A percentile compares a stretch with the other conserved stretches of the same genome.
These are phyloP conservation scores for Drosophila bocqueti DNA, from an alignment of 1,140 invertebrate genomes.

Conservation along the genomic window DNA sequence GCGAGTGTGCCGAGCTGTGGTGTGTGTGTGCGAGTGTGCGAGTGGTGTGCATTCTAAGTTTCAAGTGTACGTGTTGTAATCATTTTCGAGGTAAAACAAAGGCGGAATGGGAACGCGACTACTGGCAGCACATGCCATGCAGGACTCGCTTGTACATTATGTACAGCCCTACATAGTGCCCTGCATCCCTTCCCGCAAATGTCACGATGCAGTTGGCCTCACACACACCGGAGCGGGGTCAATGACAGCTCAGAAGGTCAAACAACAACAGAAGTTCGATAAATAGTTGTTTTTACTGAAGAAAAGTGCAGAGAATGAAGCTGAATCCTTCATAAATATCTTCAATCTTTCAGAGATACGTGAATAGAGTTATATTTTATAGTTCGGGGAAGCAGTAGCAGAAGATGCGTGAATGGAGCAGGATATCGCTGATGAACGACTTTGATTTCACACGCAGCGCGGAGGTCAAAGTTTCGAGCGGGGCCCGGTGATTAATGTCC, in stretches of 20 bases:
- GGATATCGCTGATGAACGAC: constrained; percentile 72
- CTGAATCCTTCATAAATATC: not conserved
- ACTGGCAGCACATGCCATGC: constrained; percentile 22
- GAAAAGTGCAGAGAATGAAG: not conserved
- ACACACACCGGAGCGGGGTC: constrained; percentile 57
- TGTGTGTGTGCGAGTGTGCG: constrained; percentile 21
- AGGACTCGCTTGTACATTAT: constrained; percentile 48
- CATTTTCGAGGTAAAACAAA: constrained; percentile 50
- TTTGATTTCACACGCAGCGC: constrained; percentile 53
- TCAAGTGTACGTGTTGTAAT: constrained; percentile 62
- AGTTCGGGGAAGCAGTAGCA: not conserved
- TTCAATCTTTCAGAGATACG: not conserved
- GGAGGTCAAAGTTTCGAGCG: constrained; percentile 20
- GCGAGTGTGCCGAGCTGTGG: constrained; percentile 24
- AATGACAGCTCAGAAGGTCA: constrained; percentile 83
- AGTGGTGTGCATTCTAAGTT: constrained; percentile 64
- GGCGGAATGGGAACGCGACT: constrained; percentile 34
- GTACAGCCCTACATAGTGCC: constrained; percentile 17
- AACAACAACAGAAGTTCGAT: constrained; percentile 17
- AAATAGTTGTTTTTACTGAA: constrained; percentile 17
- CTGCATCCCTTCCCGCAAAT: constrained; percentile 12
- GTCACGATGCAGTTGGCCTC: constrained; percentile 58
- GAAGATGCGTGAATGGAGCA: constrained; percentile 4
- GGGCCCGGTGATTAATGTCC: constrained; percentile 51
- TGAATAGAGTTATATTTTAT: not conserved